Evolutionary conservation across 1,140 invertebrate genomes (phyloP), one percentile per base, ranked within the genome.

Genomic region (Achroia grisella): DNA sequence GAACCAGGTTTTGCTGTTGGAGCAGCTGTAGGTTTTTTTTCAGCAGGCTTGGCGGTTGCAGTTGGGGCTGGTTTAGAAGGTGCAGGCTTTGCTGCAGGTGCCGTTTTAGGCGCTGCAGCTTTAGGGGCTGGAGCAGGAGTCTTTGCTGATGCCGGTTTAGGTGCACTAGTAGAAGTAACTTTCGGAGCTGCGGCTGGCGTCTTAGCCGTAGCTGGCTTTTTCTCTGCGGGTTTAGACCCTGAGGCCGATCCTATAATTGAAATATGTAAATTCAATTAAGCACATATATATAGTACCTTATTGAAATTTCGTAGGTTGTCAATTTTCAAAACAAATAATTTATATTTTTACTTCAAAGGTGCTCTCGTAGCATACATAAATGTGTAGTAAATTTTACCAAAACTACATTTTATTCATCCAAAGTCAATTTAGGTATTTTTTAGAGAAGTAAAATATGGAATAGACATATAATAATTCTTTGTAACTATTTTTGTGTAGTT

Each of bases 201-300:
- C 73, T 80, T 82, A 46, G 88, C 89, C 46, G 89, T 87, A 10
- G 88, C 87, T n/a, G 88, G 81, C 63, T 92, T 91, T 61, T 91
- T 91, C 48, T 91, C 90, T 34, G 89, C 87, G 35, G 89, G 72
- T 56, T 91, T 91, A 14, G 79, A 43, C 48, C 57, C 73, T 33
- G 74, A 55, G 17, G 17, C 6, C 11, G 78, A 69, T 43, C 65
- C 75, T 75, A 43, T 14, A 48, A 3, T 23, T 23, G 17, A 23
- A 23, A 23, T 3, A 6, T 23, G 17, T 3, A 23, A 23, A 23
- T n/a, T 23, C 17, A 6, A 23, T 23, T 23, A 23, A 3, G 2
- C 2, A 23, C 17, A 23, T 6, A 23, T 23, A 23, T n/a, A n/a
- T n/a, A n/a, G n/a, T n/a, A n/a, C n/a, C n/a, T n/a, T n/a, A n/a